phyloP scores from a whole-genome alignment of 2,113 vertebrate species.

The Osmerus eperlanus region DNA sequence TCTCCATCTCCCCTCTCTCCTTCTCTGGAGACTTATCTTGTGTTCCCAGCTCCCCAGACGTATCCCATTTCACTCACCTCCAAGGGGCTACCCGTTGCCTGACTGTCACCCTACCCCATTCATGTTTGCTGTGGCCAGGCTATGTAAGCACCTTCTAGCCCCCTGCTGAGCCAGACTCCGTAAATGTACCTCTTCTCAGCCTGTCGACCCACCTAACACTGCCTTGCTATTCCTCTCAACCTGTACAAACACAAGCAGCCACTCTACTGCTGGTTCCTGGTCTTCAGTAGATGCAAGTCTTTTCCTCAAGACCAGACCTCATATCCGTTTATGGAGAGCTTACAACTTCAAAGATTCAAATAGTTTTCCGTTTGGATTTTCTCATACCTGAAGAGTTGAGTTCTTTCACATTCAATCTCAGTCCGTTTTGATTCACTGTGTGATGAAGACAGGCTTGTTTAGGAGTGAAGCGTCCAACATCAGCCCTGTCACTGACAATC shows the following conservation, averaged over 20 bases:
- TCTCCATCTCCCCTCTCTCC: too few species aligned
- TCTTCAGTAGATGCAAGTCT: neutral
- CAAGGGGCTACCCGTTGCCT: too few species aligned
- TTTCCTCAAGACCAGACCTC: neutral
- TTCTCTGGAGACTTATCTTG: too few species aligned
- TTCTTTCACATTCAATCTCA: too few species aligned
- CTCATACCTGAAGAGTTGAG: too few species aligned
- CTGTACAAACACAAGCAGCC: neutral
- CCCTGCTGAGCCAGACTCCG: neutral
- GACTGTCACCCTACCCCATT: too few species aligned
- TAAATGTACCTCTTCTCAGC: neutral
- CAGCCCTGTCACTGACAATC: constrained; percentile 10
- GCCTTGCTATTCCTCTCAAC: neutral
- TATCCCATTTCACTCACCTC: too few species aligned
- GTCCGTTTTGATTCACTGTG: neutral
- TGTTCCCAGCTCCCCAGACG: too few species aligned
- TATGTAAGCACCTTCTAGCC: neutral
- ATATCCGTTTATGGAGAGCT: neutral
- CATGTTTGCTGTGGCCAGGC: too few species aligned
- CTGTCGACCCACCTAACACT: neutral
- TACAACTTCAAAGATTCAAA: neutral
- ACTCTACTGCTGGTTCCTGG: neutral
- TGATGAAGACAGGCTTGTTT: neutral
- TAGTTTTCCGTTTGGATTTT: too few species aligned
- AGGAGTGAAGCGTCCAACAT: neutral